Evolutionary conservation across 2,113 vertebrate genomes (phyloP).

Genomic region (Hemichromis elongatus): DNA sequence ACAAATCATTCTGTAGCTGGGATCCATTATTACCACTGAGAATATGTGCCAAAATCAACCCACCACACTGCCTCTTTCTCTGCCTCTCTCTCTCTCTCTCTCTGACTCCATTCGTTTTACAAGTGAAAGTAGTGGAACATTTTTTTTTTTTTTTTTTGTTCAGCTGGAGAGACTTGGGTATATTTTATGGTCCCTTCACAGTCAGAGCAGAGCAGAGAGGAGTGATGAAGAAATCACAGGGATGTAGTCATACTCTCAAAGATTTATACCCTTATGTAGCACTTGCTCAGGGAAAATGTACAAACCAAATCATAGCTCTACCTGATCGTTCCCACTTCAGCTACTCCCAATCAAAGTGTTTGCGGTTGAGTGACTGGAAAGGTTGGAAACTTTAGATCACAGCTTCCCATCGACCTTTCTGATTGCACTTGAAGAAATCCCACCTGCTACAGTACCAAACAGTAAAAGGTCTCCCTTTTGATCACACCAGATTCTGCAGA

Average conservation of each 20-base stretch:
- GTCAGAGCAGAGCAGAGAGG: slow-evolving; percentile 18
- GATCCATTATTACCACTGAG: slow-evolving; percentile 66
- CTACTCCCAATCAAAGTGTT: slow-evolving; percentile 16
- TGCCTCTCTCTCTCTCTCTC: slow-evolving; percentile 16
- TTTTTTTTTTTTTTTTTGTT: slow-evolving; percentile 14
- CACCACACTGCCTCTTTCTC: not conserved
- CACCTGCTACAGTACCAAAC: not conserved
- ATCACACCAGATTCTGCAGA: slow-evolving; percentile 5
- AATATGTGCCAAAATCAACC: slow-evolving; percentile 62
- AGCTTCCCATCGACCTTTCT: slow-evolving; percentile 4
- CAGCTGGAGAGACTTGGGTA: slow-evolving; percentile 41
- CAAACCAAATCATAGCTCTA: not conserved
- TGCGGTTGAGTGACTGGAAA: not conserved
- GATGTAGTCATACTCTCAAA: slow-evolving; percentile 26
- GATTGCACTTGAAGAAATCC: slow-evolving; percentile 14
- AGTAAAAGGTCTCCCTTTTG: slow-evolving; percentile 18
- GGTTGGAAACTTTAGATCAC: slow-evolving; percentile 37
- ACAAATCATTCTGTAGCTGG: slow-evolving; percentile 65
- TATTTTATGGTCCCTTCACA: slow-evolving; percentile 50
- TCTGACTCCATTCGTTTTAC: slow-evolving; percentile 48
- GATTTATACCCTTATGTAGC: slow-evolving; percentile 27
- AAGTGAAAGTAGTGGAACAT: slow-evolving; percentile 60
- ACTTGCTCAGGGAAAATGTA: slow-evolving; percentile 10
- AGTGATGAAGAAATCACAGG: slow-evolving; percentile 37
- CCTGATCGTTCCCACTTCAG: slow-evolving; percentile 15